These are phyloP conservation scores for Drosophila basisetae DNA, from an alignment of 2,888 invertebrate species.

Conservation along the genomic window DNA sequence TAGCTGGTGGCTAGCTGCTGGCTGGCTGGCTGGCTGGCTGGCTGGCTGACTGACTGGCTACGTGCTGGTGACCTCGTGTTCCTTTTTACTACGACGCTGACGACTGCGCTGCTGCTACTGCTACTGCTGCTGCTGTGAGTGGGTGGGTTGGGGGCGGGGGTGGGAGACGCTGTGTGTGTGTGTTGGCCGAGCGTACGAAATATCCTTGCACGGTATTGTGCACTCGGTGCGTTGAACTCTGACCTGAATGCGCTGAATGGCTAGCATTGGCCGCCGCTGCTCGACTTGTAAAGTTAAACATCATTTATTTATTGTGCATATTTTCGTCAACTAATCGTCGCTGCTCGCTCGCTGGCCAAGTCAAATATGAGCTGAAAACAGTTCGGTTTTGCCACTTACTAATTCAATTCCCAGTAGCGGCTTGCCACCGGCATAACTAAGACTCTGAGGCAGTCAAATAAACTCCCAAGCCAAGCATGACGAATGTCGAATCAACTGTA, in stretches of 20 bases:
- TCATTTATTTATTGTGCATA: conserved; percentile 69
- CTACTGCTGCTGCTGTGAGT: not conserved
- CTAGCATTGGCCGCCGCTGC: conserved; percentile 30
- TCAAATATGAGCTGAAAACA: conserved; percentile 31
- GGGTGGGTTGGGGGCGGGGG: not conserved
- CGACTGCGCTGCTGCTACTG: conserved; percentile 1
- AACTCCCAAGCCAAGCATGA: conserved; percentile 47
- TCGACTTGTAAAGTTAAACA: conserved; percentile 61
- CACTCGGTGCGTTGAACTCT: conserved; percentile 65
- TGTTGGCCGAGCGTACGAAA: conserved; percentile 46
- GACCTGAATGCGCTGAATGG: conserved; percentile 61
- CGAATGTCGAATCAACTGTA: conserved; percentile 65
- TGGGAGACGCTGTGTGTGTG: not conserved
- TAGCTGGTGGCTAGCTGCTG: not conserved
- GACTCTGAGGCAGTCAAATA: conserved; percentile 17
- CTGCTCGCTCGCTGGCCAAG: conserved; percentile 14
- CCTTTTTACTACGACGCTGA: conserved; percentile 62
- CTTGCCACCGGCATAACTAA: conserved; percentile 30
- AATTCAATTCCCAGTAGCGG: conserved; percentile 29
- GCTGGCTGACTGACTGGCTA: conserved; percentile 45
- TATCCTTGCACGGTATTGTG: conserved; percentile 68
- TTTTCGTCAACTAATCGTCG: conserved; percentile 63
- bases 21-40: conserved; percentile 9
- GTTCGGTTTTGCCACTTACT: conserved; percentile 12
- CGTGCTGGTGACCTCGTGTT: conserved; percentile 74